Base-by-base conservation (phyloP, 1,140 invertebrate genomes). In the Pseudobourletiella spinata region DNA sequence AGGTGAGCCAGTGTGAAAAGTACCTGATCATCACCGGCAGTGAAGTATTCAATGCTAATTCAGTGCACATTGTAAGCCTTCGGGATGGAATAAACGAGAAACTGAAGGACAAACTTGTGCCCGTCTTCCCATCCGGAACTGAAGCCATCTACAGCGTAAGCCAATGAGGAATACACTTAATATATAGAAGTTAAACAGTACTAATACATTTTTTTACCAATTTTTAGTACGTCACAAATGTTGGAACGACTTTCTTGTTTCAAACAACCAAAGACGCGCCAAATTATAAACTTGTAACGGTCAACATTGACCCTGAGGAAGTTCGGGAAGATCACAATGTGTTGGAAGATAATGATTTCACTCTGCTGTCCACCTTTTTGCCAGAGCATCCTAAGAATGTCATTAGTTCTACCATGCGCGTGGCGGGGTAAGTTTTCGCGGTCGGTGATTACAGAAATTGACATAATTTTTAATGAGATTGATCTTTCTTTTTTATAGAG, bases 301-400 rank as follows among this genome's bases (percentile, higher is more conserved):
- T 69, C 42, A 51, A 69, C 42, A 22, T 69, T 32, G 29, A 60
- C 6, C 50, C 22, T 28, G 4, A 3, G 6, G 26, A 29, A 4
- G 26, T 55, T n/a, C 66, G 88, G 97, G 77, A 3, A 25, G 48
- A 51, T 8, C 80, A 97, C n/a, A 75, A 83, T 62, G 83, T 89
- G 71, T 84, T 84, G 25, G 85, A 91, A 39, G 8, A 68, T 26
- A 18, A 15, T 97, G 93, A 18, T 8, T 24, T 51, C 48, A 18
- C 48, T 3, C 48, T 51, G 2, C n/a, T 24, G 94, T 76, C 76
- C 16, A 86, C 84, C 8, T 76, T 98, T 2, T 80, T 99, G 59
- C 76, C 84, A n/a, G 91, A 98, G 78, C 83, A 98, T 76, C 75
- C 83, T 18, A 84, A 83, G 50, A 85, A 95, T 77, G 91, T 97